Evolutionary conservation across 2,888 invertebrate genomes (phyloP), one percentile per base, ranked within the genome.

Genomic region (Julus scanicus): DNA sequence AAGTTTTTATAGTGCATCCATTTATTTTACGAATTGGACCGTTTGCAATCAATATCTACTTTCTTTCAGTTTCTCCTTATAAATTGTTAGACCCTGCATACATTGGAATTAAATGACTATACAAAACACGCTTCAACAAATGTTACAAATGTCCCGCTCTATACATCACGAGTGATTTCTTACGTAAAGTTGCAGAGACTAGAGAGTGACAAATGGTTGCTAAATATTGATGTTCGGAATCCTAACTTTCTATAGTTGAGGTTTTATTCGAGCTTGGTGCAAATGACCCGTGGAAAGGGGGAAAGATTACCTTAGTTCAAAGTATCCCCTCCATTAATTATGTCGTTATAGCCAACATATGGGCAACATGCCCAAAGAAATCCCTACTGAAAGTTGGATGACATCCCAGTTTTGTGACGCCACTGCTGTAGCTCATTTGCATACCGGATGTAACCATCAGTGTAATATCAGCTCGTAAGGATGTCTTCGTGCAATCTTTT

Each of bases 1-100:
- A 11, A 80, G 20, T 20, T 80, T 57, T 49, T 80, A 80, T 80
- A 37, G 80, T 20, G 15, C 80, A 80, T 80, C 80, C 80, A 80
- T 80, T 80, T 80, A 80, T 80, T 80, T 80, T 20, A 80, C 37
- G 80, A 29, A 80, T 80, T 80, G 80, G 37, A 80, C 80, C 80
- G 80, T 37, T 80, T 13, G 80, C 37, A 37, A 80, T 80, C 80
- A 80, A 80, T 80, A 80, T 80, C 80, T 13, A 37, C 37, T 80
- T 29, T 37, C 80, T 20, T 80, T 6, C 13, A 2, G 80, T 37
- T 80, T 80, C 80, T 80, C 37, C 37, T 80, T 37, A 13, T 0
- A 80, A 80, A 37, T 80, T n/a, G 20, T 20, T 20, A 71, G 9
- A 1, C 9, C 9, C 20, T 20, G 71, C 20, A 71, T 71, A 37